Evolutionary conservation across 2,797 vertebrate species (phyloP).

Genomic region (Heteromormyrus szaboi): DNA sequence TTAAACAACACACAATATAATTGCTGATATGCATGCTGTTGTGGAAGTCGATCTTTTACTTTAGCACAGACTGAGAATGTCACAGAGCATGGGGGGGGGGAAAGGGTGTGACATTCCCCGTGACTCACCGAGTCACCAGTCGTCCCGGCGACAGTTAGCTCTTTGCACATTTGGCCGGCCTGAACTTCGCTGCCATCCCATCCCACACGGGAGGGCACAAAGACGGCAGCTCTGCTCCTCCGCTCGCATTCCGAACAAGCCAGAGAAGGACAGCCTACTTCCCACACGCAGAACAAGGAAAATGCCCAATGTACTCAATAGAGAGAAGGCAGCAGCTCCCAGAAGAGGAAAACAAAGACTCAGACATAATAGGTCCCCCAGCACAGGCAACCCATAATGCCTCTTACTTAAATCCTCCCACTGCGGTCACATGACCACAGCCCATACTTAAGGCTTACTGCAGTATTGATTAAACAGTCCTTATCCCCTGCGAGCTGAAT

Average conservation of each 20-base stretch:
- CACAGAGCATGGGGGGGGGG: neutral
- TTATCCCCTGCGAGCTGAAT: neutral
- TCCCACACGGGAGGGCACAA: neutral
- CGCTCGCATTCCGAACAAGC: neutral
- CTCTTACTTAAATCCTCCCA: slow-evolving; percentile 8
- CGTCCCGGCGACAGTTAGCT: neutral
- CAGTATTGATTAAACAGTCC: neutral
- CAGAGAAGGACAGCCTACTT: neutral
- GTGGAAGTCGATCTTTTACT: neutral
- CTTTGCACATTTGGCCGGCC: neutral
- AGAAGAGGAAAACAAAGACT: neutral
- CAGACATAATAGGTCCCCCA: neutral
- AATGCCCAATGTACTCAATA: neutral
- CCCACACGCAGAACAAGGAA: neutral
- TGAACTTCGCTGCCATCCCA: neutral
- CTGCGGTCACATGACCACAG: slow-evolving; percentile 1
- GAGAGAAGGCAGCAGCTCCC: neutral
- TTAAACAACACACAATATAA: no score
- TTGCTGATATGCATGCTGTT: neutral
- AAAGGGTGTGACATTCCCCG: neutral
- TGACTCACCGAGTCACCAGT: neutral
- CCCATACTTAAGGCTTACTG: neutral
- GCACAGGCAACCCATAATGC: neutral
- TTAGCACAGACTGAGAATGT: neutral
- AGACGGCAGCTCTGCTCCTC: neutral